These are phyloP conservation scores for Panulirus ornatus DNA, from an alignment of 1,140 invertebrate species.

Conservation along the genomic window DNA sequence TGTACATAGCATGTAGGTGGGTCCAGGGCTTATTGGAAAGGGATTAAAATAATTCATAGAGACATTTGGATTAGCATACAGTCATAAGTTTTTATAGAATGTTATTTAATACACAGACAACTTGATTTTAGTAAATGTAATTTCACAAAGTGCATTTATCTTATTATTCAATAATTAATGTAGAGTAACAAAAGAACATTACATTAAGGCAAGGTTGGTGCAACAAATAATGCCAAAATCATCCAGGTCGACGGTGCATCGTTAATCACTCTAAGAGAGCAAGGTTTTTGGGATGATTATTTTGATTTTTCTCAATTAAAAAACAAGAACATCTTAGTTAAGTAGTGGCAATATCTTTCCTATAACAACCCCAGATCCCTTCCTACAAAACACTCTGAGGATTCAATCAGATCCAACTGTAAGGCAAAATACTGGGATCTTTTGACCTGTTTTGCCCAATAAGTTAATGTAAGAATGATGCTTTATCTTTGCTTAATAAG, in stretches of 20 bases:
- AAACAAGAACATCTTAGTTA: background rate
- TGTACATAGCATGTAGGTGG: conserved; percentile 8
- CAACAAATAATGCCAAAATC: background rate
- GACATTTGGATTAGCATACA: background rate
- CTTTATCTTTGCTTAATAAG: background rate
- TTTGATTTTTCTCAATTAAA: conserved; percentile 19
- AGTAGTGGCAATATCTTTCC: background rate
- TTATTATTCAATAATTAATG: background rate
- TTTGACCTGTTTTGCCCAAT: background rate
- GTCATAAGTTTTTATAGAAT: background rate
- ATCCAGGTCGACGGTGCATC: background rate
- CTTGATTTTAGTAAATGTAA: background rate
- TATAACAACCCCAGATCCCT: background rate
- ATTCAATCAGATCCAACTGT: background rate
- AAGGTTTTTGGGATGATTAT: background rate
- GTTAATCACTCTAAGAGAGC: background rate
- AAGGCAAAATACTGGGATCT: conserved; percentile 24
- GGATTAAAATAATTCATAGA: background rate
- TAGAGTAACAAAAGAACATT: background rate
- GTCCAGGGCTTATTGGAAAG: background rate
- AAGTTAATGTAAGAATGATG: background rate
- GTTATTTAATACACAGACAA: background rate
- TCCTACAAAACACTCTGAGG: background rate
- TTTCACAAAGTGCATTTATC: background rate
- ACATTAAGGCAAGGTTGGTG: background rate